These are phyloP conservation scores for Drosophila kepulauana DNA, from an alignment of 1,140 invertebrate genomes.

Conservation along the genomic window DNA sequence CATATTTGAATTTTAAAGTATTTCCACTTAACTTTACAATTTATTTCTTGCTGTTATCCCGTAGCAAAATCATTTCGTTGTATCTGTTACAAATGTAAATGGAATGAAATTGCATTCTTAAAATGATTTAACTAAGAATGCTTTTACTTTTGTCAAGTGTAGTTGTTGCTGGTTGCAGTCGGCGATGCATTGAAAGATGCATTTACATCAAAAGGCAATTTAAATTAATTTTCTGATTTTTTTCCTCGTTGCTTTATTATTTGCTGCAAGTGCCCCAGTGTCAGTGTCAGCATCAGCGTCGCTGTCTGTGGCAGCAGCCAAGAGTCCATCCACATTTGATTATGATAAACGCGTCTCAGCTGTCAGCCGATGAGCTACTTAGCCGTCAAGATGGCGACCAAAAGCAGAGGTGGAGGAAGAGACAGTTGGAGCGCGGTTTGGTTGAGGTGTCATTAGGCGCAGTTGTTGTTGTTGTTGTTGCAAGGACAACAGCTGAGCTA, in stretches of 20 bases:
- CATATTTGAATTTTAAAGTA: no score
- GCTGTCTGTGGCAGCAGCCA: constrained; percentile 23
- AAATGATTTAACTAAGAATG: background rate
- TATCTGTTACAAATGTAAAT: no score
- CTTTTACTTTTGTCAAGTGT: constrained; percentile 1
- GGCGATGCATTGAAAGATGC: constrained; percentile 79
- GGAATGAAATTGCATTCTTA: no score
- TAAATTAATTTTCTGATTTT: constrained; percentile 81
- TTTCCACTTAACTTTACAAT: no score
- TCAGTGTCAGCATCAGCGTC: constrained; percentile 25
- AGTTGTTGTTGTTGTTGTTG: constrained; percentile 19
- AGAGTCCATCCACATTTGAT: constrained; percentile 77
- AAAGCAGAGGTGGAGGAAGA: constrained; percentile 16
- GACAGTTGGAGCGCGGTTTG: constrained; percentile 1
- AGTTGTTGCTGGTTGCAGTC: constrained; percentile 25
- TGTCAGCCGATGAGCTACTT: constrained; percentile 77
- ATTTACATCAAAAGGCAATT: constrained; percentile 84
- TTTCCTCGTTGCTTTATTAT: constrained; percentile 35
- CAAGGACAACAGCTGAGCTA: constrained; percentile 73
- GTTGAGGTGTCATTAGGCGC: constrained; percentile 63
- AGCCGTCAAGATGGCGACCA: constrained; percentile 67
- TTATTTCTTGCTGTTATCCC: no score
- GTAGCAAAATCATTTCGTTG: no score
- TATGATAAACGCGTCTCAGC: constrained; percentile 82
- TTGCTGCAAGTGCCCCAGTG: constrained; percentile 47